Conservation (phyloP, 2,113 vertebrate genomes). For the Semicossyphus pulcher region DNA sequence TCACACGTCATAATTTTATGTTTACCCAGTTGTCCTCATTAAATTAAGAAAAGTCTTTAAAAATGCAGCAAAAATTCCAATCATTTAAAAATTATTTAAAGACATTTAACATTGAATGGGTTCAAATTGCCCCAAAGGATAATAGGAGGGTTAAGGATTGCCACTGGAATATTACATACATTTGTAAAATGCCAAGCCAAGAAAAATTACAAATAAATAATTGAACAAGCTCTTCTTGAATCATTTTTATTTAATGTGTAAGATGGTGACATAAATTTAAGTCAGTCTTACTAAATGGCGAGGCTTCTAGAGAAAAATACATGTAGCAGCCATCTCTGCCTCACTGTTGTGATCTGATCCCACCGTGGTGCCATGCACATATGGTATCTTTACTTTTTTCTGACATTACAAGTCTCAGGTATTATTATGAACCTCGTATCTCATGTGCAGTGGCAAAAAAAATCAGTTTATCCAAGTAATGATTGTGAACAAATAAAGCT, state of each 20-base stretch:
- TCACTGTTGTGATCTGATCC: neutral
- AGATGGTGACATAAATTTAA: neutral
- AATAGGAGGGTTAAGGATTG: slow-evolving; percentile 3
- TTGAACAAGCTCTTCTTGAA: slow-evolving; percentile 1
- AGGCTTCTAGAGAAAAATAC: neutral
- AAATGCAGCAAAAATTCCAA: too few species aligned
- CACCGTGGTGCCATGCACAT: neutral
- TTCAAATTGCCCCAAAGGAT: slow-evolving; percentile 6
- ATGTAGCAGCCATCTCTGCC: neutral
- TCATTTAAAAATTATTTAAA: neutral
- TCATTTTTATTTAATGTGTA: neutral
- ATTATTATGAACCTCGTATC: slow-evolving; percentile 12
- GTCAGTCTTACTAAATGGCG: slow-evolving; percentile 5
- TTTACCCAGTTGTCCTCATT: too few species aligned
- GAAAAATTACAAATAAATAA: slow-evolving; percentile 12
- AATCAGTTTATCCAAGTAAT: slow-evolving; percentile 15
- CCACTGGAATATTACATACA: slow-evolving; percentile 12
- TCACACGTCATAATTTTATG: too few species aligned
- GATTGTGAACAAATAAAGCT: slow-evolving; percentile 10
- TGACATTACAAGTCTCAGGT: slow-evolving; percentile 6
- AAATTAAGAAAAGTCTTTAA: too few species aligned
- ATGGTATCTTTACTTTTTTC: neutral
- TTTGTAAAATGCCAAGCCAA: too few species aligned
- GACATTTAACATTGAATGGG: too few species aligned
- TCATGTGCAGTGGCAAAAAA: neutral